Evolutionary conservation across 2,797 vertebrate genomes (phyloP).

Genomic region (Onychomys torridus): DNA sequence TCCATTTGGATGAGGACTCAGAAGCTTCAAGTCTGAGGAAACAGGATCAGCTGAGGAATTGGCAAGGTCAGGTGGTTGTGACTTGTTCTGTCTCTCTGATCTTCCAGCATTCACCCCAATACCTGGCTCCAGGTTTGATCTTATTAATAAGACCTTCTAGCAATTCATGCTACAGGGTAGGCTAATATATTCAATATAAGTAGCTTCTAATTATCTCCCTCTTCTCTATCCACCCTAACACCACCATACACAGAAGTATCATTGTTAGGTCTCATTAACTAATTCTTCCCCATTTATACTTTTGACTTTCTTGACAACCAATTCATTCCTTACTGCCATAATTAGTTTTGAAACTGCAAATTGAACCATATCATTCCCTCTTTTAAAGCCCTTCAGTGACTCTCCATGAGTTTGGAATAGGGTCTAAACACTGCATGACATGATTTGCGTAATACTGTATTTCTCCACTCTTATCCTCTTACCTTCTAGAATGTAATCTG

Average conservation of each 20-base stretch:
- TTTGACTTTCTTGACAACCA: conserved; percentile 59
- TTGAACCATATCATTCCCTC: background rate
- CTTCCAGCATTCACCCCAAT: too few species aligned
- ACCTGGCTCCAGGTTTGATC: too few species aligned
- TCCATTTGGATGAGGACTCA: too few species aligned
- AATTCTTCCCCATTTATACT: conserved; percentile 19
- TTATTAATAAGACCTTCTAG: too few species aligned
- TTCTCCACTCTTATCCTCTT: background rate
- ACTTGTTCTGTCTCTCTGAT: too few species aligned
- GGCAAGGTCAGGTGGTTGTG: too few species aligned
- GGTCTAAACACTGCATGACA: background rate
- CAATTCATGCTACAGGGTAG: too few species aligned
- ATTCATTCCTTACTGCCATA: conserved; percentile 11
- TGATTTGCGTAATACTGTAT: background rate
- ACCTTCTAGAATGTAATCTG: background rate
- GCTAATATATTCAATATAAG: background rate
- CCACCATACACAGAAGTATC: background rate
- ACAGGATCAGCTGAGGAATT: too few species aligned
- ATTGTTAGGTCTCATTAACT: background rate
- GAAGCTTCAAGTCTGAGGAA: too few species aligned
- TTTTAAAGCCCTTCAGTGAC: background rate
- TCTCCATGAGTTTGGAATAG: conserved; percentile 11
- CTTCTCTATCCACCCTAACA: background rate
- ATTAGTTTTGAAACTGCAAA: conserved; percentile 40
- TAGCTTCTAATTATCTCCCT: background rate